A percentile compares a stretch with the other conserved stretches of the same genome.
Evolutionary conservation across 2,888 invertebrate genomes (phyloP).

Genomic region (Tanytarsus gracilentus): DNA sequence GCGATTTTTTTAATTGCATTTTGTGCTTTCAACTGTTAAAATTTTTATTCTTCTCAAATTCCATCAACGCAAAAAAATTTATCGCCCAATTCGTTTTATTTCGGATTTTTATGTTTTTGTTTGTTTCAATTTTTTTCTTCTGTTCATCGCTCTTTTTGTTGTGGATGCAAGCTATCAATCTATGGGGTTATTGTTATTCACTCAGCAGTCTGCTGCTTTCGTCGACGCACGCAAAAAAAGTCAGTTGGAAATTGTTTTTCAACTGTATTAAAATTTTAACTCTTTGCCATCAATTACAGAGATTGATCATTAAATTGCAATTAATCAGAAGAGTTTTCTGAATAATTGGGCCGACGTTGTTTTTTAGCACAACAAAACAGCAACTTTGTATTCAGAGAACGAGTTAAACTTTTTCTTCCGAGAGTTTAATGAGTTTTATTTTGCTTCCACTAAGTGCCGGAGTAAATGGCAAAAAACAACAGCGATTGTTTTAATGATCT

Average conservation of each 20-base stretch:
- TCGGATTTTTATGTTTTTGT: conserved; percentile 12
- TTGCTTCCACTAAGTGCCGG: no score
- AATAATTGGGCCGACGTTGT: conserved; percentile 18
- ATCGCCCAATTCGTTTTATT: background rate
- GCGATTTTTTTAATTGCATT: no score
- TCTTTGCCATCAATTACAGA: conserved; percentile 24
- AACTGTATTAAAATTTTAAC: conserved; percentile 10
- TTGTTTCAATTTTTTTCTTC: background rate
- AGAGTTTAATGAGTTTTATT: no score
- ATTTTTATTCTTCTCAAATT: no score
- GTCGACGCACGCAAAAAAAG: background rate
- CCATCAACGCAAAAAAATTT: conserved; percentile 3
- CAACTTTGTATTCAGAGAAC: conserved; percentile 7
- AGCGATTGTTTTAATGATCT: conserved; percentile 17
- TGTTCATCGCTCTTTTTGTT: background rate
- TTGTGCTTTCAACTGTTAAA: no score
- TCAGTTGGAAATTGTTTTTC: background rate
- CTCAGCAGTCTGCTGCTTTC: background rate
- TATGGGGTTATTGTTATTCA: background rate
- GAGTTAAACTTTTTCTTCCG: conserved; percentile 17
- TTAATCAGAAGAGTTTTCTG: no score
- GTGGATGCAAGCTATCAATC: background rate
- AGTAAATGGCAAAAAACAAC: background rate
- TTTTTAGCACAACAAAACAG: background rate
- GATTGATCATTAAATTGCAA: conserved; percentile 29